Evolutionary conservation across 2,797 vertebrate genomes (phyloP).

Genomic region (Malacoraja senta): DNA sequence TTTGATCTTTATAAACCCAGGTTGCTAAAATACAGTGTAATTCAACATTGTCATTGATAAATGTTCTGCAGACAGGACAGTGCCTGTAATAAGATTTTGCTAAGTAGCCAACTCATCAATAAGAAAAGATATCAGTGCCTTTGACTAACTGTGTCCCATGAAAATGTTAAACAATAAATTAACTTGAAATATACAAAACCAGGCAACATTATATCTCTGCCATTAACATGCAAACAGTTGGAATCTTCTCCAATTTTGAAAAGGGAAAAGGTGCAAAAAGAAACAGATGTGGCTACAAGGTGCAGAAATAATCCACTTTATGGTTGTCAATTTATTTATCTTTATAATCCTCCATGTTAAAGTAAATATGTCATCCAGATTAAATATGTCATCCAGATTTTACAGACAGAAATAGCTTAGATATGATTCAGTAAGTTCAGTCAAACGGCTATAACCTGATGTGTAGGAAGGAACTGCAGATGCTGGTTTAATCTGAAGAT

Average conservation of each 20-base stretch:
- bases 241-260: neutral
- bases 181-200: neutral
- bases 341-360: neutral
- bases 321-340: neutral
- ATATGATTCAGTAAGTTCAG: neutral
- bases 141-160: no score
- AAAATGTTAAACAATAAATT: neutral
- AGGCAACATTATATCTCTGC: neutral
- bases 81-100: neutral
- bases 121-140: neutral
- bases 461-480: no score
- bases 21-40: neutral
- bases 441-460: neutral
- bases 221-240: neutral
- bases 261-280: neutral
- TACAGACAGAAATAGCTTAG: neutral
- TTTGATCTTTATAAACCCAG: neutral
- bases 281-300: neutral
- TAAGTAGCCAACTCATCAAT: neutral
- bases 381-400: neutral
- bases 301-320: neutral
- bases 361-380: neutral
- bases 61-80: neutral
- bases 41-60: neutral
- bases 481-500: no score